Conservation (phyloP, 2,797 vertebrate genomes). For the Leucoraja ocellata region DNA sequence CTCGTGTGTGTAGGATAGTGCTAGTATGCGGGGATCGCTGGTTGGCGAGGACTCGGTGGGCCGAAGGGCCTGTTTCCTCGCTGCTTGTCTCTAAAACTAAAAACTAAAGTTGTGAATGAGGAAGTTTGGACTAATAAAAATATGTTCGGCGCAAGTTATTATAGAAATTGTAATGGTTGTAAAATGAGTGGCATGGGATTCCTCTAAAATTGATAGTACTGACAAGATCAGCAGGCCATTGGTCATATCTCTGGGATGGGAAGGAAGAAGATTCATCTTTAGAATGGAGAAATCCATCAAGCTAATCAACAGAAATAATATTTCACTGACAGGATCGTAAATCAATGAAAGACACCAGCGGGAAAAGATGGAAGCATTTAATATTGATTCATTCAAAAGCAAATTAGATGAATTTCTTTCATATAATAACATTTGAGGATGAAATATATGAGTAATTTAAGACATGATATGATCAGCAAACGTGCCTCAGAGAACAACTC, state of each 20-base stretch:
- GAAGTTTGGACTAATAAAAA: not conserved
- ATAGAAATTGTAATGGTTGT: not conserved
- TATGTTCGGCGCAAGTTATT: not conserved
- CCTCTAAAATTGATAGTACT: not conserved
- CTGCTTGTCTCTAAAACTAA: too few species aligned
- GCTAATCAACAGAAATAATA: not conserved
- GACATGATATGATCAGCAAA: not conserved
- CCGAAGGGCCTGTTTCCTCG: too few species aligned
- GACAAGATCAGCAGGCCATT: not conserved
- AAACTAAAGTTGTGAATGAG: not conserved
- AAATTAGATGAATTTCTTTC: conserved; percentile 1
- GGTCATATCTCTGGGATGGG: not conserved
- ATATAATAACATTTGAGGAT: not conserved
- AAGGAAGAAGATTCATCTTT: not conserved
- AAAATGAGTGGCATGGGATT: not conserved
- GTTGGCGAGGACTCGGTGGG: too few species aligned
- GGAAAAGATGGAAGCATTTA: not conserved
- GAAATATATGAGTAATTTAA: not conserved
- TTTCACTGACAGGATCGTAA: not conserved
- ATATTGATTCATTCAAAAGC: not conserved
- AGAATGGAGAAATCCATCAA: not conserved
- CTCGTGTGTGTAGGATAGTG: too few species aligned
- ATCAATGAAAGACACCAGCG: not conserved
- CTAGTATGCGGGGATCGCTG: too few species aligned
- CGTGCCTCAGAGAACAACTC: not conserved